A percentile compares a stretch with the other conserved stretches of the same genome.
These are phyloP conservation scores for Gila robusta DNA, from an alignment of 2,797 vertebrate genomes.

Conservation along the genomic window DNA sequence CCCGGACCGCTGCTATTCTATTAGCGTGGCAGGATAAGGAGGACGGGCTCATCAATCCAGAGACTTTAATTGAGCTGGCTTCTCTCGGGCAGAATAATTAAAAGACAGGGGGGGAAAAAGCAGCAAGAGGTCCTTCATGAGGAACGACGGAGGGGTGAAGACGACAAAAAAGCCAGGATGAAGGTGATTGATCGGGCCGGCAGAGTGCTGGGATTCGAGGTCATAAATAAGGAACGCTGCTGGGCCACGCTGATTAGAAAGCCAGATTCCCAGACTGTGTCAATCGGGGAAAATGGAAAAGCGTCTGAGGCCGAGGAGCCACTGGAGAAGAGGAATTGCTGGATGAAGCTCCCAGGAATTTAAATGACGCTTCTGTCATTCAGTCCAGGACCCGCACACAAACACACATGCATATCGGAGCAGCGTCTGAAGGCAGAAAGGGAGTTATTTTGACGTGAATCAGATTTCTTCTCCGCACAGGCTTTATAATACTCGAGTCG, in stretches of 20 bases:
- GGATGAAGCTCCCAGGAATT: conserved; percentile 21
- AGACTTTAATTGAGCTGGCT: conserved; percentile 46
- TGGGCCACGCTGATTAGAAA: conserved; percentile 36
- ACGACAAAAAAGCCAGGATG: conserved; percentile 5
- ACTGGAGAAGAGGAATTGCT: conserved; percentile 12
- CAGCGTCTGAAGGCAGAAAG: background rate
- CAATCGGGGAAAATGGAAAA: conserved; percentile 13
- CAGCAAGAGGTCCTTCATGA: background rate
- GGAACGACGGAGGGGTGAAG: background rate
- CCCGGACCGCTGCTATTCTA: conserved; percentile 38
- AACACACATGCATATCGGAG: background rate
- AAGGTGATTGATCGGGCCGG: conserved; percentile 29
- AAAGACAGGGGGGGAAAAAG: conserved; percentile 12
- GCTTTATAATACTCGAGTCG: background rate
- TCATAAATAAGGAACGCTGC: conserved; percentile 36
- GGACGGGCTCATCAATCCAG: conserved; percentile 49
- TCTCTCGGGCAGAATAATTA: conserved; percentile 43
- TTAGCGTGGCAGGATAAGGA: conserved; percentile 49
- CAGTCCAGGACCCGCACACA: conserved; percentile 18
- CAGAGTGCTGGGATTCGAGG: conserved; percentile 5
- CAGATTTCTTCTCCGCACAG: background rate
- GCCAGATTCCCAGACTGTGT: conserved; percentile 33
- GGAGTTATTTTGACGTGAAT: conserved; percentile 1
- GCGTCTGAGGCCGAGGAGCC: background rate
- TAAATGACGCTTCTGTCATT: conserved; percentile 50